Base-by-base conservation (phyloP, 2,888 invertebrate species). In the Agrilus biguttatus region DNA sequence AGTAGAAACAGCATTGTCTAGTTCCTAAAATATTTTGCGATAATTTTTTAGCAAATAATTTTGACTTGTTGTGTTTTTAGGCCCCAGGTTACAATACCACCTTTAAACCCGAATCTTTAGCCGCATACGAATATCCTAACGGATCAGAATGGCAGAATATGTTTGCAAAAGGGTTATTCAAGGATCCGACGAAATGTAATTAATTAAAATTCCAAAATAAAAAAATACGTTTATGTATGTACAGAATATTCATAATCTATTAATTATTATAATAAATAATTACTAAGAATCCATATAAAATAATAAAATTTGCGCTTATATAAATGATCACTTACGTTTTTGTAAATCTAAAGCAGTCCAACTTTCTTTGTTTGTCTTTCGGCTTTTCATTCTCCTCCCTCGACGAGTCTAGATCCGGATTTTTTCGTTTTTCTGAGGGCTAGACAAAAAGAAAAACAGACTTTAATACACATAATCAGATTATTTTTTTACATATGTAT, bases 31-130 rank as follows among this genome's bases (percentile, higher is more conserved):
- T n/a, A n/a, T n/a, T n/a, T n/a, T n/a, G n/a, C n/a, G n/a, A n/a
- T n/a, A n/a, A n/a, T n/a, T 28, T 5, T 28, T 3, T 4, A 17
- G 10, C 28, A 28, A 14, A 17, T 42, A 19, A 34, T 23, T 45
- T 39, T 46, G 42, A 39, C 14, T 17, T 46, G 44, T 36, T 40
- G 34, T 42, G 38, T 73, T 71, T 45, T 2, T 64, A 80, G 77
- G 59, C 66, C 13, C 76, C 87, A 0, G 91, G 91, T 1, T 92
- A 91, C 68, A 86, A 85, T 53, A 83, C 86, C 0, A 77, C 86
- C 59, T 76, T 92, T 55, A 78, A 79, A 53, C 71, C 74, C 2
- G 74, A 76, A 38, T 75, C 83, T 1, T 57, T 90, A 33, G 67
- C 71, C 32, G 75, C 78, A 51, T 88, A 77, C 60, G 71, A 74